Evolutionary conservation across 2,113 vertebrate species (phyloP).

Genomic region (Monopterus albus): DNA sequence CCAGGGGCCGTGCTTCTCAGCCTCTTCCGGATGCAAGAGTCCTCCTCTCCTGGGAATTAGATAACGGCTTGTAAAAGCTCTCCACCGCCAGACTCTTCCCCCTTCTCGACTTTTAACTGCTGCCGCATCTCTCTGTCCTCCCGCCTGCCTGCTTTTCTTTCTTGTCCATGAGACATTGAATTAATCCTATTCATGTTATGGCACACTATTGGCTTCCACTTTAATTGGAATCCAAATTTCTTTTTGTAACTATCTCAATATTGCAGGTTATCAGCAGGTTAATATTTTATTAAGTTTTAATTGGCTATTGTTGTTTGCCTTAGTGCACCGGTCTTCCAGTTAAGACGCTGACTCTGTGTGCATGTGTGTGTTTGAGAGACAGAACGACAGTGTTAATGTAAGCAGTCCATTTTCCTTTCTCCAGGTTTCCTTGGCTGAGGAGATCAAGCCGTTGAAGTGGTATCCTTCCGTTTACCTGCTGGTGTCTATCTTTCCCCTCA

Average conservation of each 20-base stretch:
- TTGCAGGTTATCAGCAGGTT: slow-evolving; percentile 74
- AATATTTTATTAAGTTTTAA: slow-evolving; percentile 78
- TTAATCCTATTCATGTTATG: slow-evolving; percentile 53
- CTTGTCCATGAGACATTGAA: slow-evolving; percentile 58
- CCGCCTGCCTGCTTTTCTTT: slow-evolving; percentile 23
- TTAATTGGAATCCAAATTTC: slow-evolving; percentile 70
- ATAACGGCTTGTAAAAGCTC: slow-evolving; percentile 82
- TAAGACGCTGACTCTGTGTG: slow-evolving; percentile 25
- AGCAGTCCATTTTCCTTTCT: slow-evolving; percentile 32
- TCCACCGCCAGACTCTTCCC: slow-evolving; percentile 64
- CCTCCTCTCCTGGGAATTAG: slow-evolving; percentile 79
- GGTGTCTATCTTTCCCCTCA: slow-evolving; percentile 82
- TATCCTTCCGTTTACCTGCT: slow-evolving; percentile 84
- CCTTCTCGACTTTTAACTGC: slow-evolving; percentile 57
- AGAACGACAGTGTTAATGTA: slow-evolving; percentile 21
- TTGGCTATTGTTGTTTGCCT: slow-evolving; percentile 72
- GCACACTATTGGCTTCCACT: slow-evolving; percentile 51
- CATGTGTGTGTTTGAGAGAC: slow-evolving; percentile 6
- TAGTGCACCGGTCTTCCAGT: slow-evolving; percentile 47
- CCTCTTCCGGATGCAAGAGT: slow-evolving; percentile 78
- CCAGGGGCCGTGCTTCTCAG: slow-evolving; percentile 76
- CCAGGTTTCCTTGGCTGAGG: slow-evolving; percentile 83
- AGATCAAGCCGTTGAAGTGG: slow-evolving; percentile 85
- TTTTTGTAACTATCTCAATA: slow-evolving; percentile 65
- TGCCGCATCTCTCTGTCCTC: slow-evolving; percentile 55